A percentile compares a stretch with the other conserved stretches of the same genome.
phyloP scores from a whole-genome alignment of 2,888 invertebrate species.

The Prosopocoilus inquinatus region DNA sequence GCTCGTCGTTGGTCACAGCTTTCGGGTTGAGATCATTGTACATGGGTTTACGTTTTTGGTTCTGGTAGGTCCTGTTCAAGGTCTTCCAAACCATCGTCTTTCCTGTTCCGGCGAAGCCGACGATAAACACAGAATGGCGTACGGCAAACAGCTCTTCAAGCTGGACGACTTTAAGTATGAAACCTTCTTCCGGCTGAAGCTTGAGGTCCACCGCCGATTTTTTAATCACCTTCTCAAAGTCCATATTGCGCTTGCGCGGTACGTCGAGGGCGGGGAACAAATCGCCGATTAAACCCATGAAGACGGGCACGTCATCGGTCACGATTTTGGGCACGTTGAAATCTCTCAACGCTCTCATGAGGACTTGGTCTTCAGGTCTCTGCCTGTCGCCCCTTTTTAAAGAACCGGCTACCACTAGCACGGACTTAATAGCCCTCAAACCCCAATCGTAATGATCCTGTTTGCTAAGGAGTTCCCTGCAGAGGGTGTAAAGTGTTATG shows the following conservation, averaged over 20 bases:
- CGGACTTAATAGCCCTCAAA: conserved; percentile 90
- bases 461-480: conserved; percentile 86
- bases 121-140: conserved; percentile 78
- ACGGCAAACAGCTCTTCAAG: conserved; percentile 91
- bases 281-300: conserved; percentile 93
- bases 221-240: conserved; percentile 79
- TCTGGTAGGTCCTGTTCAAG: conserved; percentile 76
- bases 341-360: conserved; percentile 91
- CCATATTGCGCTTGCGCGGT: conserved; percentile 79
- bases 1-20: conserved; percentile 92
- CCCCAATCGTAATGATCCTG: conserved; percentile 99
- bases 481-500: conserved; percentile 88
- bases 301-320: conserved; percentile 86
- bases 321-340: conserved; percentile 95
- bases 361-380: conserved; percentile 86
- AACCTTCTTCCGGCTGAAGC: conserved; percentile 88
- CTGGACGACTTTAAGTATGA: conserved; percentile 85
- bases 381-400: conserved; percentile 76
- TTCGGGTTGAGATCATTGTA: conserved; percentile 94
- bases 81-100: conserved; percentile 94
- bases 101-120: conserved; percentile 84
- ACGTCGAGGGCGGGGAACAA: conserved; percentile 91
- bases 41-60: conserved; percentile 77
- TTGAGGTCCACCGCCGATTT: conserved; percentile 78
- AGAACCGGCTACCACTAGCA: conserved; percentile 90